Conservation (phyloP, 2,888 invertebrate species). For the Apamea crenata region DNA sequence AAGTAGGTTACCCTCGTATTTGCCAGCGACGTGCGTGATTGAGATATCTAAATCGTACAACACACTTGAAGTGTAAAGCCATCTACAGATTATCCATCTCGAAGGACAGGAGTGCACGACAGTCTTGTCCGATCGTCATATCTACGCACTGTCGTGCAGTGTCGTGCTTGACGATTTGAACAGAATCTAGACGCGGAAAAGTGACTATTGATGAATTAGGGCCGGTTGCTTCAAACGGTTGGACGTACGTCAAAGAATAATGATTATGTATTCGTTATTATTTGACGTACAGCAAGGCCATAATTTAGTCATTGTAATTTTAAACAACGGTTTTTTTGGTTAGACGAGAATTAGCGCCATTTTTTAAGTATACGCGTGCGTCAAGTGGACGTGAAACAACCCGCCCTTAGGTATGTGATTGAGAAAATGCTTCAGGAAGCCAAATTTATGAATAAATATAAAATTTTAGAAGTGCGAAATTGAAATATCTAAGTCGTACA, state of each 20-base stretch:
- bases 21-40: constrained; percentile 27
- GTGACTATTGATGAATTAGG: not conserved
- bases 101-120: not conserved
- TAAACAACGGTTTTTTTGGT: no score
- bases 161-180: not conserved
- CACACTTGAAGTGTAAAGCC: constrained; percentile 10
- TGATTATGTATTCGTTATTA: no score
- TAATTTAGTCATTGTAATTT: no score
- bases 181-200: not conserved
- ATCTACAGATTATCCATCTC: constrained; percentile 8
- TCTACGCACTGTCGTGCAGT: not conserved
- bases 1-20: constrained; percentile 20
- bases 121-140: not conserved
- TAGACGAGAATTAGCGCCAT: no score
- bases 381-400: no score
- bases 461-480: not conserved
- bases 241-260: no score
- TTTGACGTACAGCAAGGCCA: no score
- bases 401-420: no score
- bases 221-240: no score
- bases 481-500: not conserved
- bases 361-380: no score
- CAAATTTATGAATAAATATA: no score
- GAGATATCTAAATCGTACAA: constrained; percentile 12
- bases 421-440: no score